Conservation (phyloP, 2,888 invertebrate species). For the Drosophila lutescens region DNA sequence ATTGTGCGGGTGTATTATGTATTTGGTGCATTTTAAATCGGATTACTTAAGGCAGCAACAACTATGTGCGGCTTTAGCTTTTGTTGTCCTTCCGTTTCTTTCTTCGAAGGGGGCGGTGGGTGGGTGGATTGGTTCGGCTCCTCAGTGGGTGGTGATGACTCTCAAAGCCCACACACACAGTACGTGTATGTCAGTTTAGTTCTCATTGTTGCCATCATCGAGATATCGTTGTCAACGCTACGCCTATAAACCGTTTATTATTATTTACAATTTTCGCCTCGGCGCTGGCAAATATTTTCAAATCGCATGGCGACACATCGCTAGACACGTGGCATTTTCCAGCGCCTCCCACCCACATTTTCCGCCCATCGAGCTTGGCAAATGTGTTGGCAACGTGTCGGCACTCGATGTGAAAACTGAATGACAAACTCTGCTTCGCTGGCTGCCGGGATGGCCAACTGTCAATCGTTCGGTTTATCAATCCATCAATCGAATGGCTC, state of each 20-base stretch:
- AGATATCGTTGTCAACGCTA: conserved; percentile 33
- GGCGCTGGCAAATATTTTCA: conserved; percentile 53
- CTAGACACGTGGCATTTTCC: conserved; percentile 55
- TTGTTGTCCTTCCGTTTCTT: conserved; percentile 24
- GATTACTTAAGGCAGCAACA: conserved; percentile 72
- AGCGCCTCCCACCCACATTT: not conserved
- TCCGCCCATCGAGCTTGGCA: conserved; percentile 30
- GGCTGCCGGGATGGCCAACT: conserved; percentile 11
- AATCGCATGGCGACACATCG: conserved; percentile 58
- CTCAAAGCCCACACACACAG: conserved; percentile 12
- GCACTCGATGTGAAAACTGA: conserved; percentile 29
- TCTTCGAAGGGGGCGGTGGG: not conserved
- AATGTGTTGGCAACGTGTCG: conserved; percentile 52
- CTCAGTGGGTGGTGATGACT: conserved; percentile 1
- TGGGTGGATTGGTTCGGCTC: not conserved
- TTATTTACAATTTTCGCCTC: conserved; percentile 54
- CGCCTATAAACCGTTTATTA: conserved; percentile 61
- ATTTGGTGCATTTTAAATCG: conserved; percentile 77
- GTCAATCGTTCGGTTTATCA: conserved; percentile 37
- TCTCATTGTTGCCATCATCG: conserved; percentile 40
- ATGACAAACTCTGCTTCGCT: conserved; percentile 32
- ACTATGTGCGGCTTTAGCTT: conserved; percentile 52
- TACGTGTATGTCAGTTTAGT: conserved; percentile 19
- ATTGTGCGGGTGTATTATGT: conserved; percentile 64
- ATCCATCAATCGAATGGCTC: conserved; percentile 43